Base-by-base conservation (phyloP, 1,140 invertebrate species). In the Epicauta chinensis region DNA sequence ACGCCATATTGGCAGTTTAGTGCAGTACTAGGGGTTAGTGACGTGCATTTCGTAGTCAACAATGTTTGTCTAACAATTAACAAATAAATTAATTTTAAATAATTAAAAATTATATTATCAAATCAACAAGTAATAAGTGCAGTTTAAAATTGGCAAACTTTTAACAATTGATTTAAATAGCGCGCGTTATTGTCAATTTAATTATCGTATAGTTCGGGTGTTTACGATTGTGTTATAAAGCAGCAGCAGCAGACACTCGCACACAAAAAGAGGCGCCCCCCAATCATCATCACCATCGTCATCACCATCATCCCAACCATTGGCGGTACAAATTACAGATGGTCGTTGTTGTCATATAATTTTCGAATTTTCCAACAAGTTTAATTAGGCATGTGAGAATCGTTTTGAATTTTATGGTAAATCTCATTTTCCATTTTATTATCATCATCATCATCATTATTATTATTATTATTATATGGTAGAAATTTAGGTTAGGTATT, bases 1-100 rank as follows among this genome's bases (percentile, higher is more conserved):
- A 68, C 73, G 73, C 73, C 73, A 75, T 75, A 72, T 75, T 75
- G 71, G 70, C 70, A 73, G 70, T 72, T 72, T 68, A 61, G 64
- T 69, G 61, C 58, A 60, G 60, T 63, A 63, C 60, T 58, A 64
- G 66, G 68, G 68, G 67, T 65, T 70, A 68, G 64, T 63, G 62
- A 63, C 60, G 65, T 64, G 61, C 50, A 51, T 61, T 55, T 55
- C 41, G 44, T 44, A 46, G 46, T 55, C 44, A 55, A 35, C 41
- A 15, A 34, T 45, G 55, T 56, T 62, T 60, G 37, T 46, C 16
- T 35, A 15, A 31, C 30, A 55, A 41, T 39, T n/a, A 14, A 5
- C 31, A 14, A 16, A 15, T 15, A 15, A 9, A 30, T 30, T 41
- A 39, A 14, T 31, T 30, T 5, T 3, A 23, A 23, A 23, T 5